phyloP scores from a whole-genome alignment of 2,113 vertebrate species.

The Colaptes auratus region DNA sequence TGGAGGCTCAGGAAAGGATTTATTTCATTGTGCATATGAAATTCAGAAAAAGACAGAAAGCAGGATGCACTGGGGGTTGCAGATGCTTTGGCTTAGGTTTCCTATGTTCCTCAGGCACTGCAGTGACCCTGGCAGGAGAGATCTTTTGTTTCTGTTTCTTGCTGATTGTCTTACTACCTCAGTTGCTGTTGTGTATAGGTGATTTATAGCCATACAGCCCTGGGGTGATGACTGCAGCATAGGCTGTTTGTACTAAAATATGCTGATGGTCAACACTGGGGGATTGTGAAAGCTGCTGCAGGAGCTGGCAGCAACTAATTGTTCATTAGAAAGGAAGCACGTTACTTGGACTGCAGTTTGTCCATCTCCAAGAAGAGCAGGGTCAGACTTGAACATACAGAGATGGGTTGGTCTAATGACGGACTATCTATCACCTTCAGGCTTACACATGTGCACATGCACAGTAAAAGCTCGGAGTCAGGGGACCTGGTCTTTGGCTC shows the following conservation, averaged over 20 bases:
- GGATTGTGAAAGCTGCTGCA: neutral
- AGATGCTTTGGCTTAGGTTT: constrained; percentile 40
- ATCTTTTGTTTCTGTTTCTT: constrained; percentile 23
- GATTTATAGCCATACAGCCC: neutral
- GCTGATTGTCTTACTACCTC: neutral
- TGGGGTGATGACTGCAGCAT: neutral
- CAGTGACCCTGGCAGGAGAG: constrained; percentile 2
- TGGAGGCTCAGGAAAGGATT: neutral
- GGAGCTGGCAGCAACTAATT: neutral
- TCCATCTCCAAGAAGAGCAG: neutral
- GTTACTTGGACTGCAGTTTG: neutral
- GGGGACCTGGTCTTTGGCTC: neutral
- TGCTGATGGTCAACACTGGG: neutral
- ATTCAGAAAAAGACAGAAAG: neutral
- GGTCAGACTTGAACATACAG: no score
- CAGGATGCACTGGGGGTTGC: neutral
- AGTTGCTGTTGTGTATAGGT: neutral
- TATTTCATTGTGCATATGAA: neutral
- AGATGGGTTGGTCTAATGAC: no score
- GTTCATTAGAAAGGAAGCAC: neutral
- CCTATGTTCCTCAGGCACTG: neutral
- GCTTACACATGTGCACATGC: neutral
- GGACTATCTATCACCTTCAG: accelerated
- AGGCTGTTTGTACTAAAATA: neutral
- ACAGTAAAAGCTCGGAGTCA: neutral